Base-by-base conservation (phyloP, 2,888 invertebrate genomes). In the Acrobasis consociella region DNA sequence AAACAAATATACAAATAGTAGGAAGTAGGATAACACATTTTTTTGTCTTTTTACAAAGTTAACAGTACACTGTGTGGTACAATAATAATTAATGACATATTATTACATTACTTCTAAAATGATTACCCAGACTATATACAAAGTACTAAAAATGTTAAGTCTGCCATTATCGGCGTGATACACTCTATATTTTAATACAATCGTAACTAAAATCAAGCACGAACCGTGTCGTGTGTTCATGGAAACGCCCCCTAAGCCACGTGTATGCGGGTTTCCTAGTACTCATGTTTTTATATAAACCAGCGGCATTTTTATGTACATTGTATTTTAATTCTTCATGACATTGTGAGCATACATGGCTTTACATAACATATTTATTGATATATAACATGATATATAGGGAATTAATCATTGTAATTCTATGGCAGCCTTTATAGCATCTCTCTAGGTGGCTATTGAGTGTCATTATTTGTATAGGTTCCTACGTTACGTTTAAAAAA, bases 261-360 rank as follows among this genome's bases (percentile, higher is more conserved):
- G 56, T 60, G 37, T 10, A 69, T 69, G 67, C 68, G 68, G 68
- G 68, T 65, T 69, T 69, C 68, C 68, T 58, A 67, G 68, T 67
- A 69, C 46, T 64, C 59, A 62, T 65, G 62, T 64, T 65, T 65
- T 66, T 65, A 49, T 62, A 49, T 16, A 61, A 53, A 49, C 52
- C 31, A 15, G n/a, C 61, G 42, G 39, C 60, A 60, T 62, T 49
- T 60, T 55, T 62, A 55, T 49, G 55, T 46, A 62, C 55, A 62
- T 62, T 62, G 62, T 55, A 53, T 53, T 53, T 49, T 55, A 53
- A 62, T 62, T 55, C 37, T 49, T 55, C 62, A 62, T 60, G 60
- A 55, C 62, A 55, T 62, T 46, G n/a, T 53, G n/a, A 46, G 46
- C 52, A 52, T 22, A 49, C 37, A 49, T 37, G 38, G 49, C 11